Conservation (phyloP, 2,888 invertebrate species). For the Rosalia funebris region DNA sequence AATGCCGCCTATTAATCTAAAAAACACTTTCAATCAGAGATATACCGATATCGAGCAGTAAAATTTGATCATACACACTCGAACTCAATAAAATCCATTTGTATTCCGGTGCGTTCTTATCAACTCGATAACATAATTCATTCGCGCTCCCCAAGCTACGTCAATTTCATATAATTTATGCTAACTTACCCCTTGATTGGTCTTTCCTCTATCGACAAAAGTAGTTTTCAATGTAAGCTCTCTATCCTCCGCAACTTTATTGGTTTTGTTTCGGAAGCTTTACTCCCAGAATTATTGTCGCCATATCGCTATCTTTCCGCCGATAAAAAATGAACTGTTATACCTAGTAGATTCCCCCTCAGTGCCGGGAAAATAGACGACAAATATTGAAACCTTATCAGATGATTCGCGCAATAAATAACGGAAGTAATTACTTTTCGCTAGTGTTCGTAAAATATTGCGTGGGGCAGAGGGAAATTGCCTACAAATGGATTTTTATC, state of each 20-base stretch:
- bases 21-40: too few species aligned
- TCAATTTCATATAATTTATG: conserved; percentile 40
- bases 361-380: conserved; percentile 6
- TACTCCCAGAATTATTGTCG: conserved; percentile 37
- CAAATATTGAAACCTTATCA: conserved; percentile 49
- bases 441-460: conserved; percentile 43
- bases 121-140: conserved; percentile 10
- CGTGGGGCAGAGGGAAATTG: conserved; percentile 29
- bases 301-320: conserved; percentile 28
- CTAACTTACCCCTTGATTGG: conserved; percentile 39
- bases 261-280: conserved; percentile 36
- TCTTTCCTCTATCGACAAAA: conserved; percentile 43
- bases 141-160: conserved; percentile 5
- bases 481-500: conserved; percentile 32
- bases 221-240: conserved; percentile 47
- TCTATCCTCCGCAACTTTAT: conserved; percentile 42
- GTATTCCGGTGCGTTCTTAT: conserved; percentile 3
- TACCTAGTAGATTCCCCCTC: neutral
- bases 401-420: conserved; percentile 46
- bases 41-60: conserved; percentile 4
- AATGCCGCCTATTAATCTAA: too few species aligned
- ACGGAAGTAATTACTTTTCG: conserved; percentile 51
- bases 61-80: conserved; percentile 1
- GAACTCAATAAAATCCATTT: neutral
- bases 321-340: conserved; percentile 40